Percentiles rank a stretch among this genome's conserved stretches.
These are phyloP conservation scores for Pyrocephalus nanus DNA, from an alignment of 2,797 vertebrate genomes.

Conservation along the genomic window DNA sequence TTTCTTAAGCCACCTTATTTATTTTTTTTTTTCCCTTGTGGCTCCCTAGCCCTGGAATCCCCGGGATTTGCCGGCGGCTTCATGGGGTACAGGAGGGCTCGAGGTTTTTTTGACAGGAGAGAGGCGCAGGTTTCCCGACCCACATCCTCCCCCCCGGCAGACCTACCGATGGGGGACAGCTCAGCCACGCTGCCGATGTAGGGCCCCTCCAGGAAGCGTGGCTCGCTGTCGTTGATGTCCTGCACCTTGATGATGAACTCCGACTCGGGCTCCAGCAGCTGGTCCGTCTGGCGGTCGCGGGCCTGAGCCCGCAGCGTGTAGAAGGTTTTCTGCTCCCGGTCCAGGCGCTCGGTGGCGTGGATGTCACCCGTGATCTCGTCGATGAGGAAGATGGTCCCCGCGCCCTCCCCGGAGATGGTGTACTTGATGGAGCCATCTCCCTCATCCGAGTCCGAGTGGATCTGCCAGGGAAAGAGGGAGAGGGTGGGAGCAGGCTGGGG, in stretches of 20 bases:
- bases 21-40: slow-evolving; percentile 29
- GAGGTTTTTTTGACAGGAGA: not conserved
- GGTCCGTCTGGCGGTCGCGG: slow-evolving; percentile 83
- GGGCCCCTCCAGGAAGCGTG: slow-evolving; percentile 94
- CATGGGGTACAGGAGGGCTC: not conserved
- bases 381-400: slow-evolving; percentile 95
- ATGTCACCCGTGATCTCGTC: slow-evolving; percentile 96
- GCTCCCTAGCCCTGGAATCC: slow-evolving; percentile 2
- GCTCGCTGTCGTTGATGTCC: slow-evolving; percentile 98
- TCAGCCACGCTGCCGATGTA: slow-evolving; percentile 97
- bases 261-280: slow-evolving; percentile 92
- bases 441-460: slow-evolving; percentile 96
- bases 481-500: not conserved
- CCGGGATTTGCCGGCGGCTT: not conserved
- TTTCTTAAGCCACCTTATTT: slow-evolving; percentile 66
- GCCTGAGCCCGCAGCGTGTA: slow-evolving; percentile 95
- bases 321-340: slow-evolving; percentile 94
- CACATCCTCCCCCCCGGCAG: not conserved
- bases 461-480: slow-evolving; percentile 77
- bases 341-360: slow-evolving; percentile 92
- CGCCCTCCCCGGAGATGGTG: slow-evolving; percentile 96
- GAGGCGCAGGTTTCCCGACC: accelerated
- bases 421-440: slow-evolving; percentile 97
- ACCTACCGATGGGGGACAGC: slow-evolving; percentile 91
- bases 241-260: slow-evolving; percentile 99